Evolutionary conservation across 2,113 vertebrate species (phyloP).

Genomic region (Heterochromis multidens): DNA sequence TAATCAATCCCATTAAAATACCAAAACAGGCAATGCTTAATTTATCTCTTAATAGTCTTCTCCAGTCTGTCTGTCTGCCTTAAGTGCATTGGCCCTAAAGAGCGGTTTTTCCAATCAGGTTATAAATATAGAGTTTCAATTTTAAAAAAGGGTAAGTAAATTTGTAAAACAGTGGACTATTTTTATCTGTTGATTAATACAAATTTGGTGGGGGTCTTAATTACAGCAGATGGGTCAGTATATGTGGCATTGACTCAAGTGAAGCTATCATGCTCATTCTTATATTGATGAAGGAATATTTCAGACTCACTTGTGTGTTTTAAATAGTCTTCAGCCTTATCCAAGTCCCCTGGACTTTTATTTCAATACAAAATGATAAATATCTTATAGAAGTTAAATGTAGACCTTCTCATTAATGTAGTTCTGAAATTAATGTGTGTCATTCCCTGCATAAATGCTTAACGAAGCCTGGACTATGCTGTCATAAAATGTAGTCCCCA

Average conservation of each 20-base stretch:
- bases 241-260: not conserved
- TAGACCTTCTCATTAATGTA: not conserved
- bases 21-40: not conserved
- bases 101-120: not conserved
- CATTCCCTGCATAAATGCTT: not conserved
- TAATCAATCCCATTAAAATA: not conserved
- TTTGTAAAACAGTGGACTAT: not conserved
- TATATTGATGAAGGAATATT: not conserved
- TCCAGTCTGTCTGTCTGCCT: not conserved
- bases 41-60: not conserved
- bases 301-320: not conserved
- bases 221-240: not conserved
- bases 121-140: not conserved
- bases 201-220: not conserved
- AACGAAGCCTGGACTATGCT: not conserved
- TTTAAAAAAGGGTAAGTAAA: not conserved
- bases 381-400: not conserved
- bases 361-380: not conserved
- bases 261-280: not conserved
- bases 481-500: not conserved
- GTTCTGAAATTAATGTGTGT: not conserved
- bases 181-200: not conserved
- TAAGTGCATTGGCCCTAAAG: not conserved
- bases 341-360: not conserved
- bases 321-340: not conserved